Conservation (phyloP, 2,797 vertebrate genomes). For the Acomys russatus region DNA sequence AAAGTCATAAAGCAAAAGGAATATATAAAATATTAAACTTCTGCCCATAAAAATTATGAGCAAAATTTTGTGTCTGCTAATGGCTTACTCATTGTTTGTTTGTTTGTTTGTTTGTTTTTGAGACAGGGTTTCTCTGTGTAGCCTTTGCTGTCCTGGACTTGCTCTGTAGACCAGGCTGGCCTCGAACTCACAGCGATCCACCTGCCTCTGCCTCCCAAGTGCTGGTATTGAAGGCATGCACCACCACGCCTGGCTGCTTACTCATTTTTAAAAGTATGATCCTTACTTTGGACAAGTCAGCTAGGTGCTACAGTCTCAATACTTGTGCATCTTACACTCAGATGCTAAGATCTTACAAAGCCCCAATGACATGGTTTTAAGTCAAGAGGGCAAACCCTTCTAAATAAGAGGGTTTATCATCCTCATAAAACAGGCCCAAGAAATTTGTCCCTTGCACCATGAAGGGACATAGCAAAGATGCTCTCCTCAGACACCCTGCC, state of each 20-base stretch:
- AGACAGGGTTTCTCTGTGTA: too few species aligned
- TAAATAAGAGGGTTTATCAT: not conserved
- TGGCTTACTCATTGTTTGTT: not conserved
- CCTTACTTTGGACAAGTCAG: not conserved
- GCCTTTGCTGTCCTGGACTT: too few species aligned
- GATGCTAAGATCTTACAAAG: not conserved
- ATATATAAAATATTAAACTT: conserved; percentile 27
- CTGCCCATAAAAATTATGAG: conserved; percentile 12
- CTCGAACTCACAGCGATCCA: too few species aligned
- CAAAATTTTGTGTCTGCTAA: conserved; percentile 6
- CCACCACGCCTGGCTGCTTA: not conserved
- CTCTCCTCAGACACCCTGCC: not conserved
- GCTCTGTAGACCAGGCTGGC: too few species aligned
- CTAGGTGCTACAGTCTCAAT: not conserved
- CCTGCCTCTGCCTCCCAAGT: too few species aligned
- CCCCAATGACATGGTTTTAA: not conserved
- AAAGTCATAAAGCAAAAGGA: too few species aligned
- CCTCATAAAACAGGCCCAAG: not conserved
- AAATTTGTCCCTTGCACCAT: not conserved
- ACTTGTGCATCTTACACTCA: not conserved
- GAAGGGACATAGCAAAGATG: not conserved
- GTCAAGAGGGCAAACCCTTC: not conserved
- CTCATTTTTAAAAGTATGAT: not conserved
- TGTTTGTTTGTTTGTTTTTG: too few species aligned
- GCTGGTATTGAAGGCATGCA: too few species aligned